These are phyloP conservation scores for Tragelaphus strepsiceros DNA, from an alignment of 2,113 vertebrate species.

Conservation along the genomic window DNA sequence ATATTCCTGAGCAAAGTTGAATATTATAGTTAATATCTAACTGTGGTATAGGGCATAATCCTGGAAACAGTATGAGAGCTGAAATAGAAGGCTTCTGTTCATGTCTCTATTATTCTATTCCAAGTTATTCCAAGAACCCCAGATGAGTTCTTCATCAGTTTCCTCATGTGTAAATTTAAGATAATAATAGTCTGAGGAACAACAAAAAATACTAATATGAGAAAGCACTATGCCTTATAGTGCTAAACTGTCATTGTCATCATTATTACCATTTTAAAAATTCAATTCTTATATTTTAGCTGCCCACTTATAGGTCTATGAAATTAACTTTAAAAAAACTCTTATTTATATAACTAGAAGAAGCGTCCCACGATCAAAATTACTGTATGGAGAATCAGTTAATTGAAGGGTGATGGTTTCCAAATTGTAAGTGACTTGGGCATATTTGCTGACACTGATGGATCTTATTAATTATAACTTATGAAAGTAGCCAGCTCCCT, in stretches of 20 bases:
- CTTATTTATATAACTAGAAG: not conserved
- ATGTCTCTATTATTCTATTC: not conserved
- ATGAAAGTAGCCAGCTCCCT: not conserved
- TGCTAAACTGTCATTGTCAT: not conserved
- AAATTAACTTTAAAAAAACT: not conserved
- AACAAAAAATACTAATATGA: not conserved
- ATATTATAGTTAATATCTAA: not conserved
- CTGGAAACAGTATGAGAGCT: not conserved
- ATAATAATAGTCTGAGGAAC: not conserved
- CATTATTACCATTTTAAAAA: not conserved
- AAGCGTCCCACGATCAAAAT: not conserved
- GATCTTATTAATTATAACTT: not conserved
- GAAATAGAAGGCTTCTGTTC: not conserved
- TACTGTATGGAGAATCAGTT: not conserved
- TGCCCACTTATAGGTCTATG: not conserved
- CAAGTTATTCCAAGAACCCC: not conserved
- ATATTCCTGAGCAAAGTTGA: not conserved
- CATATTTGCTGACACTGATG: not conserved
- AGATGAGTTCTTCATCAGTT: not conserved
- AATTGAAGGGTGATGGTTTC: conserved; percentile 4
- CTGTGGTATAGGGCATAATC: not conserved
- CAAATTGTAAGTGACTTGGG: not conserved
- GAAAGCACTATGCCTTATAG: not conserved
- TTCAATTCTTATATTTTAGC: not conserved
- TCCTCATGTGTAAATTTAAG: not conserved